Evolutionary conservation across 2,888 invertebrate species (phyloP), one percentile per base, ranked within the genome.

Genomic region (Malacosoma neustria): DNA sequence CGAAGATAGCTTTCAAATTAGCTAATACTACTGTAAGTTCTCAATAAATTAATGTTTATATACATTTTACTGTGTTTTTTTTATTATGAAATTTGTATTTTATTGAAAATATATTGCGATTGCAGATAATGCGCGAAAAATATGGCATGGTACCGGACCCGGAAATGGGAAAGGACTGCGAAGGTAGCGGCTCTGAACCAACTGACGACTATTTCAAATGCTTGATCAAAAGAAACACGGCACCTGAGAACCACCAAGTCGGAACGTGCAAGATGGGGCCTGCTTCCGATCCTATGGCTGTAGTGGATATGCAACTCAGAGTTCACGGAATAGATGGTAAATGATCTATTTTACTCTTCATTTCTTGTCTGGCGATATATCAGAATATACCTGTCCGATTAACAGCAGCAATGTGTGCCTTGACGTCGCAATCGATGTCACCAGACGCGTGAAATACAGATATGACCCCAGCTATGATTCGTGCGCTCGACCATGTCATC

Each of bases 241-340:
- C 92, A 0, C 92, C 94, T 0, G 94, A 94, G 72, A 94, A 94
- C 66, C 94, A 94, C 66, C 94, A 94, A 69, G 91, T 90, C 0
- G 94, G 94, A 5, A 91, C 93, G 0, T 93, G 92, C 62, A 94
- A 93, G 86, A 94, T 95, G 93, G 94, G 94, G 0, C 91, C 93
- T 0, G 51, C 64, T 0, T 74, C 74, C 0, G 94, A 94, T 65
- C 89, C 89, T 0, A 84, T 90, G 84, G 91, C 93, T 0, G 94
- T 94, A 0, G 93, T 94, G 0, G 90, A 93, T 64, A 87, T 90
- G 41, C 87, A 89, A 61, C 74, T 94, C 1, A 84, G 69, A 49
- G 90, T 92, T 0, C 77, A 90, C 49, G 92, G 92, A 0, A 75
- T 92, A 34, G 68, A 77, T 42, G 90, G 90, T 66, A 63, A 59